A percentile compares a stretch with the other conserved stretches of the same genome.
phyloP scores from a whole-genome alignment of 2,113 vertebrate species.

The Gobius niger region DNA sequence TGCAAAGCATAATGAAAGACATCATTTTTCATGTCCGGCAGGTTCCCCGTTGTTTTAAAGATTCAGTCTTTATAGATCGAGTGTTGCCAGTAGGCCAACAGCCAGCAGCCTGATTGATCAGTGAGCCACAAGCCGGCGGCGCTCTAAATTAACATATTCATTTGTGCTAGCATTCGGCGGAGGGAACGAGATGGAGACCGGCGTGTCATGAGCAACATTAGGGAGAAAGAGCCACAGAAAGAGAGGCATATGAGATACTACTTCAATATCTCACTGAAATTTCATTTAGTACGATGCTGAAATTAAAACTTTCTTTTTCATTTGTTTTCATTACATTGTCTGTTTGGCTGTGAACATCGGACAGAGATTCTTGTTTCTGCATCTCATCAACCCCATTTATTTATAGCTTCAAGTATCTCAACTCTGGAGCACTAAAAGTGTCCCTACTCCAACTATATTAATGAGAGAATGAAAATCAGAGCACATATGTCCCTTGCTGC shows the following conservation, averaged over 20 bases:
- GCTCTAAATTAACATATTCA: conserved; percentile 58
- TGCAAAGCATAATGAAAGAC: conserved; percentile 17
- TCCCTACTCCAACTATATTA: background rate
- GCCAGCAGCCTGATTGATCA: conserved; percentile 56
- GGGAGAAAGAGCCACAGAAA: conserved; percentile 17
- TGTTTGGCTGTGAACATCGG: background rate
- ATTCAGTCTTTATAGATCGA: conserved; percentile 34
- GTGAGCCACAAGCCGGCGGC: conserved; percentile 40
- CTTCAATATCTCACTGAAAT: conserved; percentile 47
- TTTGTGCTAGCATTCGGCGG: conserved; percentile 55
- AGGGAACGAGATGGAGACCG: conserved; percentile 43
- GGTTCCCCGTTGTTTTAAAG: conserved; percentile 39
- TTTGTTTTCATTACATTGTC: conserved; percentile 8
- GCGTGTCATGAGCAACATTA: conserved; percentile 4
- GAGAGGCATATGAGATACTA: conserved; percentile 27
- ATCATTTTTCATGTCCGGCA: conserved; percentile 26
- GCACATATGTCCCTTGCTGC: background rate
- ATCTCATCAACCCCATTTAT: background rate
- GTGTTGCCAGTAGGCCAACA: conserved; percentile 36
- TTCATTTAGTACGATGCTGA: conserved; percentile 20
- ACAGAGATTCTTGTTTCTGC: background rate
- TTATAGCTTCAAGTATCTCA: background rate
- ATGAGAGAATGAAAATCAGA: conserved; percentile 7
- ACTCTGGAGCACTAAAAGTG: background rate
- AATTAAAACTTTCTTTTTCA: conserved; percentile 24